These are phyloP conservation scores for Achroia grisella DNA, from an alignment of 1,140 invertebrate species.

Conservation along the genomic window DNA sequence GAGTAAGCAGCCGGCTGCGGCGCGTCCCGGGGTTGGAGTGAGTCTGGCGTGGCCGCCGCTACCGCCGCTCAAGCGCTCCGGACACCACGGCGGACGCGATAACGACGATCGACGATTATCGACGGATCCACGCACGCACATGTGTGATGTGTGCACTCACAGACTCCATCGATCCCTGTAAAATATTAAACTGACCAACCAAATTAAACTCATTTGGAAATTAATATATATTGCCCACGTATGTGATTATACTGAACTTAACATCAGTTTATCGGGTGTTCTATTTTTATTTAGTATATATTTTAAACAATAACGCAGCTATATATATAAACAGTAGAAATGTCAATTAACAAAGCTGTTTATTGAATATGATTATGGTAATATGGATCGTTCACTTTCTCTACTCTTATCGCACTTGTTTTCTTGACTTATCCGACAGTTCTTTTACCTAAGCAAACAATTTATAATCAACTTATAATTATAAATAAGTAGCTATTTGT, in stretches of 20 bases:
- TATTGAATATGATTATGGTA: slow-evolving; percentile 41
- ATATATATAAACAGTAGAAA: slow-evolving; percentile 34
- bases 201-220: too few relatives aligned
- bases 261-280: neutral
- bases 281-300: slow-evolving; percentile 17
- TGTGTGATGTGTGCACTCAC: slow-evolving; percentile 4
- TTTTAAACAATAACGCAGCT: slow-evolving; percentile 22
- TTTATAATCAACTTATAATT: too few relatives aligned
- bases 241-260: neutral
- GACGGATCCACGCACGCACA: slow-evolving; percentile 34
- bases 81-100: slow-evolving; percentile 57
- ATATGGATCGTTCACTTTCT: slow-evolving; percentile 55
- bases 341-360: slow-evolving; percentile 59
- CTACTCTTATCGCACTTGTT: slow-evolving; percentile 45
- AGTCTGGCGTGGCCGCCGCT: slow-evolving; percentile 24
- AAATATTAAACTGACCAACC: neutral
- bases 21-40: slow-evolving; percentile 41
- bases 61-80: slow-evolving; percentile 26
- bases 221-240: neutral
- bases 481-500: too few relatives aligned
- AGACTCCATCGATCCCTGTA: slow-evolving; percentile 10
- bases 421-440: slow-evolving; percentile 45
- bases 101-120: slow-evolving; percentile 60
- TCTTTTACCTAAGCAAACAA: slow-evolving; percentile 42
- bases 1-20: slow-evolving; percentile 26